Evolutionary conservation across 2,888 invertebrate species (phyloP), one percentile per base, ranked within the genome.

Genomic region (Leptura quadrifasciata): DNA sequence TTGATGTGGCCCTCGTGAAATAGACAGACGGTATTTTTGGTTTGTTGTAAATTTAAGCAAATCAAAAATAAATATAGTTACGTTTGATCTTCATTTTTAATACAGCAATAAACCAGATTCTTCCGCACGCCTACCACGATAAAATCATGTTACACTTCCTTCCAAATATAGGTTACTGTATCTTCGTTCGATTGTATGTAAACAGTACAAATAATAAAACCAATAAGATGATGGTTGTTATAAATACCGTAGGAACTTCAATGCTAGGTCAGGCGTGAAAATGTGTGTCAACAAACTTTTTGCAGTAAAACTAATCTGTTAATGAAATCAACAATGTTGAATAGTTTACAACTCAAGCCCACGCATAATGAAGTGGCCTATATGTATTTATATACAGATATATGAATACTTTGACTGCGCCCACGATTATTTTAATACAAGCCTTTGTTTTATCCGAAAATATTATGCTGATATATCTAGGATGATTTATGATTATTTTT

Each of bases 201-300:
- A 47, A 47, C 47, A 47, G 12, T n/a, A 15, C n/a, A n/a, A 47
- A 47, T 47, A 47, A 47, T 47, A 47, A 47, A n/a, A 47, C 15
- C 17, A 47, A 47, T 47, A n/a, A 1, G 47, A 47, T n/a, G 47
- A 39, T 39, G 47, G 47, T n/a, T n/a, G n/a, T 47, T 39, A 31
- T 47, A 47, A 47, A 47, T 47, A 47, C 47, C 47, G 47, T 47
- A 47, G 47, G 47, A 47, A 69, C 55, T 58, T 58, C 69, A 58
- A 69, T 58, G 69, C 58, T 69, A 39, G 69, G 69, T 69, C 58
- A 58, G 20, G 69, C 58, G 39, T 20, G 58, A 58, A 58, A 58
- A 35, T 58, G 20, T 58, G 31, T 39, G 39, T 39, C 58, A 24
- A 57, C 69, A 60, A 47, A 47, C 27, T 60, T 69, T 69, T 31